These are phyloP conservation scores for Cryptotermes secundus DNA, from an alignment of 1,140 invertebrate species.

Conservation along the genomic window DNA sequence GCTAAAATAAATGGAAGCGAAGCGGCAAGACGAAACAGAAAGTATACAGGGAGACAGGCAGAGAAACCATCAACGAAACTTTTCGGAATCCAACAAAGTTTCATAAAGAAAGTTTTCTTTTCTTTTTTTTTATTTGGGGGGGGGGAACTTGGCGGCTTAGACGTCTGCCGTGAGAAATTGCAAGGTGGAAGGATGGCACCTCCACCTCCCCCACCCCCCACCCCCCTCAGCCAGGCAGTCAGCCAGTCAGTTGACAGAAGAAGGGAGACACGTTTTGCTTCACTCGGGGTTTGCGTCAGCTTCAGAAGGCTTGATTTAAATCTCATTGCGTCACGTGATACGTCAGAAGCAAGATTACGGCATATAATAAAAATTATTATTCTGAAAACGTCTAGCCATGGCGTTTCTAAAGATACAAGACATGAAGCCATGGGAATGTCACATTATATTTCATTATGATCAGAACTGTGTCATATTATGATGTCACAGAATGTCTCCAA, in stretches of 20 bases:
- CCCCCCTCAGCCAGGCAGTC: background rate
- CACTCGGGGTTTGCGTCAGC: background rate
- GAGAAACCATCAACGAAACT: background rate
- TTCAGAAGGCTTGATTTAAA: background rate
- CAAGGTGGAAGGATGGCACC: background rate
- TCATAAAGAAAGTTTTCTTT: conserved; percentile 15
- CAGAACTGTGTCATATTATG: too few relatives aligned
- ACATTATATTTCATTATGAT: too few relatives aligned
- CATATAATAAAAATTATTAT: background rate
- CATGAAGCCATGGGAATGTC: too few relatives aligned
- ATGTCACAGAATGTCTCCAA: too few relatives aligned
- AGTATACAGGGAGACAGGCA: background rate
- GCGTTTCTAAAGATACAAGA: background rate
- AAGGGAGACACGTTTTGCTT: background rate
- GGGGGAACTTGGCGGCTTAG: background rate
- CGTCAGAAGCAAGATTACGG: background rate
- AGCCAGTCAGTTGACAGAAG: background rate
- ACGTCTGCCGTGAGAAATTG: conserved; percentile 18
- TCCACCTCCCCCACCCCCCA: background rate
- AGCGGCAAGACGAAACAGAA: background rate
- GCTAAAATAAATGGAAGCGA: background rate
- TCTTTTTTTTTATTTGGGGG: background rate
- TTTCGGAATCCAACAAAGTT: conserved; percentile 14
- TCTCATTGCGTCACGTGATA: background rate
- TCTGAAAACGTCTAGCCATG: background rate